Conservation (phyloP, 2,888 invertebrate species). For the Rapana venosa region DNA sequence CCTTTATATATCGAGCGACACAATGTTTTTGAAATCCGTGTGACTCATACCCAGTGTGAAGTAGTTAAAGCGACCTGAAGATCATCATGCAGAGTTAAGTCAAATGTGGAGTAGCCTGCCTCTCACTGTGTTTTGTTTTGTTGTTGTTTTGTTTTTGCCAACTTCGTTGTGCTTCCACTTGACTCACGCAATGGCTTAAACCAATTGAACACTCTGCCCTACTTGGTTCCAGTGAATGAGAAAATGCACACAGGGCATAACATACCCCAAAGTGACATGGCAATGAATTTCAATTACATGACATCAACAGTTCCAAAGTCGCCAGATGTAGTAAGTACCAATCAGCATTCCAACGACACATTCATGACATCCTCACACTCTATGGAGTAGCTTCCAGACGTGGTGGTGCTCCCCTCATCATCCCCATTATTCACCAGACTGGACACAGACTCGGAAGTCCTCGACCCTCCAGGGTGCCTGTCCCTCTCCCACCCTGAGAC, state of each 20-base stretch:
- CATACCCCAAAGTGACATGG: not conserved
- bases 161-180: too few relatives aligned
- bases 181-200: not conserved
- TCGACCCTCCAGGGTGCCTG: not conserved
- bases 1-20: not conserved
- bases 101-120: not conserved
- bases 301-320: too few relatives aligned
- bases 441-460: conserved; percentile 32
- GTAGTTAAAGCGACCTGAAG: not conserved
- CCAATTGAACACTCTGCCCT: not conserved
- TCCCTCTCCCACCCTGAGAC: not conserved
- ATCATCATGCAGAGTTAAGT: not conserved
- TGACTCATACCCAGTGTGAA: too few relatives aligned
- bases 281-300: not conserved
- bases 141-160: too few relatives aligned
- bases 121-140: not conserved
- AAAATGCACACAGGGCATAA: not conserved
- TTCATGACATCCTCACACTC: conserved; percentile 51
- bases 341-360: conserved; percentile 34
- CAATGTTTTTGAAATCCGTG: not conserved
- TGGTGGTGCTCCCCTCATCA: conserved; percentile 53
- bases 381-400: conserved; percentile 56
- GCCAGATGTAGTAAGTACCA: not conserved
- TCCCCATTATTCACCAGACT: conserved; percentile 51
- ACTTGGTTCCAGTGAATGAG: not conserved